Percentiles rank a stretch among this genome's conserved stretches.
Conservation (phyloP, 1,140 invertebrate genomes). For the Sitophilus oryzae region DNA sequence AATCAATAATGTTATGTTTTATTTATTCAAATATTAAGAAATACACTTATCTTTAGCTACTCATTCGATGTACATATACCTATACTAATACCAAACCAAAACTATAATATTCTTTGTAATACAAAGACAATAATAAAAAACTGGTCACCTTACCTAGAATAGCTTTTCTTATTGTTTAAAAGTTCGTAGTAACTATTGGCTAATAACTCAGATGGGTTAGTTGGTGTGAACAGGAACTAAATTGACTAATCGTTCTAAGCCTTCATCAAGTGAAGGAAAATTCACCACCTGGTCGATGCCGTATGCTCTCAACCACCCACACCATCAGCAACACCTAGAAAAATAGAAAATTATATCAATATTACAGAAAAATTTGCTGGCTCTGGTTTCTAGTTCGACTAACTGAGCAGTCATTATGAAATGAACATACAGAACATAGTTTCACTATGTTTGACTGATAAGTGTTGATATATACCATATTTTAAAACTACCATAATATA, state of each 20-base stretch:
- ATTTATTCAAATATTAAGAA: no score
- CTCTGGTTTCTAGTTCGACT: no score
- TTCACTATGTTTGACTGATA: no score
- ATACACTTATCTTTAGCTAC: no score
- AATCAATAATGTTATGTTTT: no score
- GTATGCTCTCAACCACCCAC: slow-evolving; percentile 94
- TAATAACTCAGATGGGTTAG: slow-evolving; percentile 79
- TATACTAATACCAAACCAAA: no score
- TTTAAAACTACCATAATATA: no score
- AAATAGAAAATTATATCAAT: slow-evolving; percentile 19
- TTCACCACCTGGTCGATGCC: slow-evolving; percentile 96
- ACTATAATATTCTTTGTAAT: not conserved
- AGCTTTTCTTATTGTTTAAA: slow-evolving; percentile 83
- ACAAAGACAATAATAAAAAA: no score
- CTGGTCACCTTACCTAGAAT: slow-evolving; percentile 79
- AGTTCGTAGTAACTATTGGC: slow-evolving; percentile 88
- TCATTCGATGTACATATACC: no score
- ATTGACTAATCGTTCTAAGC: slow-evolving; percentile 89
- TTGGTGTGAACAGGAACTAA: slow-evolving; percentile 78
- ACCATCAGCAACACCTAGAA: slow-evolving; percentile 91
- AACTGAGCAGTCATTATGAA: no score
- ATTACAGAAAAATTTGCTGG: not conserved
- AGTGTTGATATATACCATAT: no score
- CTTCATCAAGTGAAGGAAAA: slow-evolving; percentile 88
- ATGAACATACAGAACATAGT: no score